Evolutionary conservation across 2,113 vertebrate genomes (phyloP), one percentile per base, ranked within the genome.

Genomic region (Salminus brasiliensis): DNA sequence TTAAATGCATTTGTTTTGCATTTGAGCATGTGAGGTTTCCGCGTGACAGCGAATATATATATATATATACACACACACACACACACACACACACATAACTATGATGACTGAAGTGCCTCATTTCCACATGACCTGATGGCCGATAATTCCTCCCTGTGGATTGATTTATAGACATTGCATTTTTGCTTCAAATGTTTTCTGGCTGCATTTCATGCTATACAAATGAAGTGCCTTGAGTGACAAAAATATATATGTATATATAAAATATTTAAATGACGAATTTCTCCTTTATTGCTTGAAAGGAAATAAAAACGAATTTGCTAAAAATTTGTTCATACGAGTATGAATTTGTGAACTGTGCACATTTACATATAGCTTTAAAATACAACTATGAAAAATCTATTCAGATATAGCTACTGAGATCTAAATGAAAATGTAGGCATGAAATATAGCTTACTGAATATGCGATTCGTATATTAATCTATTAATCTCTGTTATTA

Each of bases 251-350:
- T 25, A 55, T 55, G 21, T 55, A 10, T 23, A 55, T 55, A 55
- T 11, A 0, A 67, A 77, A 81, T 91, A 92, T 92, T 92, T 92
- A 92, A 92, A 82, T 88, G 87, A 92, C 88, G 79, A 90, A 72
- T 92, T 93, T 92, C 88, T 81, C 85, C 32, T 79, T 68, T 82
- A 49, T 49, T 72, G 10, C 79, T 77, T 89, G 84, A 81, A 89
- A 88, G 87, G 59, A 91, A 93, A 93, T 92, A 92, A 91, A 92
- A 77, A 76, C 30, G 78, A 45, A 84, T 66, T 89, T 91, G 87
- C 85, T 85, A 87, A 91, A 85, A 91, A 85, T 39, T 27, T 25
- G 29, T 3, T 9, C 32, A 16, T 30, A 41, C 45, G n/a, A 63
- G 30, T 49, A 65, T 18, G 18, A 1, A 49, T 49, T 49, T 21